phyloP scores from a whole-genome alignment of 1,140 invertebrate species.

The Drosophila fuyamai region DNA sequence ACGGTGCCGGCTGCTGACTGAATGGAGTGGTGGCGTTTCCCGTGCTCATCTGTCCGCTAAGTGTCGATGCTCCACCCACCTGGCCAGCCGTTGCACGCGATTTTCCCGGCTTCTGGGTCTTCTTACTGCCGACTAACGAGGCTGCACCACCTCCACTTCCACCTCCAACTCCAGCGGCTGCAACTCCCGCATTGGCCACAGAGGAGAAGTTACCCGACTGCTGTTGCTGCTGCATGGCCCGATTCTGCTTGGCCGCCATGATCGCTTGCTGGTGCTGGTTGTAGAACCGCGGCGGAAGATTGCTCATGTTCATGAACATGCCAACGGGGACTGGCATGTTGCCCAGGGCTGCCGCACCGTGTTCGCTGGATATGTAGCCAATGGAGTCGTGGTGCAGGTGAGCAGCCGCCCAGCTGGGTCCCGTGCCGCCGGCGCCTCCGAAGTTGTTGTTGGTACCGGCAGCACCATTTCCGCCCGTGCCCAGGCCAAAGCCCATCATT shows the following conservation, averaged over 20 bases:
- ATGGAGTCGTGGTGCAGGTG: slow-evolving; percentile 94
- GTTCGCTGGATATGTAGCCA: slow-evolving; percentile 95
- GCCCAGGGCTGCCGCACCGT: slow-evolving; percentile 91
- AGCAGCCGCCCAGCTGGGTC: slow-evolving; percentile 39
- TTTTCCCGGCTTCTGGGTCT: slow-evolving; percentile 19
- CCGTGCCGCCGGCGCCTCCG: slow-evolving; percentile 2
- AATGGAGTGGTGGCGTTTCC: slow-evolving; percentile 55
- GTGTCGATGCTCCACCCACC: slow-evolving; percentile 7
- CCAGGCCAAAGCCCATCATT: slow-evolving; percentile 54
- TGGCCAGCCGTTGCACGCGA: neutral
- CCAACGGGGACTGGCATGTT: slow-evolving; percentile 96
- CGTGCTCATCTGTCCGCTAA: neutral
- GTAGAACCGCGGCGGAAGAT: slow-evolving; percentile 94
- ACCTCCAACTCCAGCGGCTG: neutral
- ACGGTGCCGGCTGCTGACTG: slow-evolving; percentile 86
- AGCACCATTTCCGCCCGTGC: slow-evolving; percentile 64
- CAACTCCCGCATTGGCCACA: neutral
- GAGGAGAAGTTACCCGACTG: slow-evolving; percentile 6
- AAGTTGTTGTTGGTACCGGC: slow-evolving; percentile 34
- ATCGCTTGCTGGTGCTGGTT: slow-evolving; percentile 90
- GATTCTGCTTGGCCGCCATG: slow-evolving; percentile 84
- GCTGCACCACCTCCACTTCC: neutral
- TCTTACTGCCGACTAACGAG: slow-evolving; percentile 28
- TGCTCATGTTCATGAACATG: slow-evolving; percentile 97
- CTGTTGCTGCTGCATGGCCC: slow-evolving; percentile 32